Conservation (phyloP, 2,113 vertebrate genomes). For the Burhinus oedicnemus region DNA sequence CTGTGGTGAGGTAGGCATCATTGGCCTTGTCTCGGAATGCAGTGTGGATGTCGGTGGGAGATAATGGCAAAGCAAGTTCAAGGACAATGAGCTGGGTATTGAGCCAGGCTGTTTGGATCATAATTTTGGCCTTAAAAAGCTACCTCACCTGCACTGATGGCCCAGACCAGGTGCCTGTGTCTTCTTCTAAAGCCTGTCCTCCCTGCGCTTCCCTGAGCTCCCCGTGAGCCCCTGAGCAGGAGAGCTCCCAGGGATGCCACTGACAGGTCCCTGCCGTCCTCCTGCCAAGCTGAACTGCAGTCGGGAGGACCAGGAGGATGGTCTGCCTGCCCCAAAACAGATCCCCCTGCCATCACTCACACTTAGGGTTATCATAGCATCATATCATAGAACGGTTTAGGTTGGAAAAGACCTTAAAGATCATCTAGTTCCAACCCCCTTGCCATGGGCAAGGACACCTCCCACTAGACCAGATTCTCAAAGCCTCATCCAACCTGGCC, state of each 20-base stretch:
- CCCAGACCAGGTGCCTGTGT: too few relatives aligned
- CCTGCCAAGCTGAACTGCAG: neutral
- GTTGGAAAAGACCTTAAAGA: too few relatives aligned
- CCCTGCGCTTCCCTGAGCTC: neutral
- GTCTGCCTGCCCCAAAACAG: neutral
- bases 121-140: neutral
- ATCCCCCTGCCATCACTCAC: neutral
- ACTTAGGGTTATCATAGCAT: neutral
- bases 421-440: too few relatives aligned
- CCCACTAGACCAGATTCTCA: too few relatives aligned
- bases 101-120: neutral
- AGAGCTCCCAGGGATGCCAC: neutral
- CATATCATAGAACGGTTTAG: too few relatives aligned
- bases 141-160: neutral
- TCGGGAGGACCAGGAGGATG: neutral
- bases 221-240: too few relatives aligned
- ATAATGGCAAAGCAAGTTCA: neutral
- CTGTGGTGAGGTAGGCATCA: accelerated
- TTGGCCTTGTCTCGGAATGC: neutral
- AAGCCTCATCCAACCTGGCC: too few relatives aligned
- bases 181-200: neutral
- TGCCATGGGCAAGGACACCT: too few relatives aligned
- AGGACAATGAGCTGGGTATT: neutral
- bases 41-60: accelerated
- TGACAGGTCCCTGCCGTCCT: neutral